phyloP scores from a whole-genome alignment of 2,797 vertebrate species.

The Cynopterus sphinx region DNA sequence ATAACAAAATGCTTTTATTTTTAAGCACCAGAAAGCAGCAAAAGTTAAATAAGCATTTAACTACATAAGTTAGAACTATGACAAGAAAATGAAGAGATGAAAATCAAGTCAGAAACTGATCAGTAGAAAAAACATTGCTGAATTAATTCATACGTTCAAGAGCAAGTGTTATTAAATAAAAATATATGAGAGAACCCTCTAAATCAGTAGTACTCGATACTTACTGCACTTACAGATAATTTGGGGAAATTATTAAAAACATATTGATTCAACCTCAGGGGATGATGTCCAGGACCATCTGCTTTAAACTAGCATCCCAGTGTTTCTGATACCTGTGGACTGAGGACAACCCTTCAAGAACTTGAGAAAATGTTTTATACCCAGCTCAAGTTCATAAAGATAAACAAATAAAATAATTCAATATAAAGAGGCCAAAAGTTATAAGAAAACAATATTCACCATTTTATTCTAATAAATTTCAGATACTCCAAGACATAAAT shows the following conservation, averaged over 20 bases:
- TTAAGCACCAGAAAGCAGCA: not conserved
- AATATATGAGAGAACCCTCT: not conserved
- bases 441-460: not conserved
- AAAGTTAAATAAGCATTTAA: slow-evolving; percentile 2
- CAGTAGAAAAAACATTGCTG: not conserved
- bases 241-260: not conserved
- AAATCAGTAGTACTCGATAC: not conserved
- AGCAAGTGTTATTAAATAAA: not conserved
- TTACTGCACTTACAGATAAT: not conserved
- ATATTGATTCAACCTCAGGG: not conserved
- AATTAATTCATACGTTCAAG: not conserved
- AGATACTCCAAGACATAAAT: slow-evolving; percentile 4
- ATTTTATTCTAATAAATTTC: slow-evolving; percentile 12
- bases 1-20: slow-evolving; percentile 4
- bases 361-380: slow-evolving; percentile 1
- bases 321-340: not conserved
- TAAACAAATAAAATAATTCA: not conserved
- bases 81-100: not conserved
- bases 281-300: not conserved
- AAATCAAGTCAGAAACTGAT: not conserved
- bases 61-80: not conserved
- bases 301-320: not conserved
- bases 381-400: not conserved
- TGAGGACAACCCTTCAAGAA: not conserved
- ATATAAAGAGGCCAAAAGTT: not conserved